Conservation (phyloP, 1,140 invertebrate genomes). For the Drosophila grimshawi region DNA sequence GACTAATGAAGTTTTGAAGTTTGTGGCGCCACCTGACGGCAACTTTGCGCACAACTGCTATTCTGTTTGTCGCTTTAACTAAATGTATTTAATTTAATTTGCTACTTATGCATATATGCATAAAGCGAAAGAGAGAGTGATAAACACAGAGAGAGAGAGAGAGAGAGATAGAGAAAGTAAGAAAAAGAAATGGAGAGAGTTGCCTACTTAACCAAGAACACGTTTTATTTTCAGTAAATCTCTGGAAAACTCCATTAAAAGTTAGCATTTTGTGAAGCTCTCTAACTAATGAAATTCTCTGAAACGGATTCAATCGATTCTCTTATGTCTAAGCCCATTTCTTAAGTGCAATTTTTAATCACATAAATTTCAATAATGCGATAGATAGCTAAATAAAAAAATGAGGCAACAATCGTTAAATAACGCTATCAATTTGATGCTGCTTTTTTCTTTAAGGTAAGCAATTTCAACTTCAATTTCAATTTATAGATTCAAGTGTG, state of each 20-base stretch:
- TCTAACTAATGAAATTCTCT: neutral
- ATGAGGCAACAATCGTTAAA: neutral
- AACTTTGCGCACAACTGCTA: conserved; percentile 10
- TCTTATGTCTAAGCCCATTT: neutral
- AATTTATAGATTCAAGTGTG: too few relatives aligned
- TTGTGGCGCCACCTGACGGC: conserved; percentile 25
- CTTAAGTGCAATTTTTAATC: neutral
- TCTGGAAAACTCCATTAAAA: neutral
- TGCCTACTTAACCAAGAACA: neutral
- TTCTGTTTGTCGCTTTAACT: conserved; percentile 60
- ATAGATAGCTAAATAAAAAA: too few relatives aligned
- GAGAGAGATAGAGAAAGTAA: neutral
- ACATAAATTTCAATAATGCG: too few relatives aligned
- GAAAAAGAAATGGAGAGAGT: neutral
- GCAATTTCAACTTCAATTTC: too few relatives aligned
- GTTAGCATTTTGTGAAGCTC: neutral
- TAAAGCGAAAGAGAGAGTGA: neutral
- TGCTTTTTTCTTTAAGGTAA: too few relatives aligned
- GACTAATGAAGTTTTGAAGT: conserved; percentile 13
- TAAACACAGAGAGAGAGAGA: neutral
- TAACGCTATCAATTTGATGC: too few relatives aligned
- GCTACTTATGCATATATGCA: conserved; percentile 2
- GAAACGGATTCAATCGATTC: neutral
- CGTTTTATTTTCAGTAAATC: neutral
- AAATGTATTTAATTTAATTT: conserved; percentile 56